phyloP scores from a whole-genome alignment of 2,113 vertebrate species.

The Bubo blakistoni region DNA sequence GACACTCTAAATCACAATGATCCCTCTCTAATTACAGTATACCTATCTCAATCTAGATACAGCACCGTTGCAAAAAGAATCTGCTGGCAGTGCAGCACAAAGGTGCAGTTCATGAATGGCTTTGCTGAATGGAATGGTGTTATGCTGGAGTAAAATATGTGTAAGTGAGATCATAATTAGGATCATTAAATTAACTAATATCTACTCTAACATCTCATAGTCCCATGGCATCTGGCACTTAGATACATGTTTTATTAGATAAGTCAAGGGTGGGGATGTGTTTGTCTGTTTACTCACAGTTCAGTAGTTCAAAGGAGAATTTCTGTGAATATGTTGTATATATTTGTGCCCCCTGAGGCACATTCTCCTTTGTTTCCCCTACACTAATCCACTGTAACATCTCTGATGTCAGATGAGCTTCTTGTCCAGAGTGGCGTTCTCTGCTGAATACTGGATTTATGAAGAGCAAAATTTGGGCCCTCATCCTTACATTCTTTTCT shows the following conservation, averaged over 20 bases:
- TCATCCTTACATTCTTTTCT: not conserved
- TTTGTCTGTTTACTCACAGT: conserved; percentile 51
- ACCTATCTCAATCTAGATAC: not conserved
- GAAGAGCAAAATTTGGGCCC: not conserved
- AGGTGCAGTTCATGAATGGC: not conserved
- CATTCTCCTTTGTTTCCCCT: not conserved
- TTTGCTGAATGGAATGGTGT: not conserved
- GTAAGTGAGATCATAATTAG: conserved; percentile 35
- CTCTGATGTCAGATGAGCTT: not conserved
- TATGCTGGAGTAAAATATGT: not conserved
- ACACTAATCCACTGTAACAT: not conserved
- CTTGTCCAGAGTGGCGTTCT: not conserved
- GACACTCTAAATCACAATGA: not conserved
- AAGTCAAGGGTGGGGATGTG: not conserved
- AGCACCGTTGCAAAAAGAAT: not conserved
- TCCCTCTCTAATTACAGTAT: not conserved
- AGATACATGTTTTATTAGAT: conserved; percentile 12
- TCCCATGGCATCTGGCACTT: not conserved
- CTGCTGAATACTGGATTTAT: not conserved
- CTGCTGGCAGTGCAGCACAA: not conserved
- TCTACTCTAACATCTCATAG: not conserved
- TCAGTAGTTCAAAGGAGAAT: conserved; percentile 40
- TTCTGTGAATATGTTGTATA: not conserved
- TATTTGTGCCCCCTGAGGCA: not conserved
- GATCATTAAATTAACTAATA: conserved; percentile 44